These are phyloP conservation scores for Setipinna tenuifilis DNA, from an alignment of 2,797 vertebrate species.

Conservation along the genomic window DNA sequence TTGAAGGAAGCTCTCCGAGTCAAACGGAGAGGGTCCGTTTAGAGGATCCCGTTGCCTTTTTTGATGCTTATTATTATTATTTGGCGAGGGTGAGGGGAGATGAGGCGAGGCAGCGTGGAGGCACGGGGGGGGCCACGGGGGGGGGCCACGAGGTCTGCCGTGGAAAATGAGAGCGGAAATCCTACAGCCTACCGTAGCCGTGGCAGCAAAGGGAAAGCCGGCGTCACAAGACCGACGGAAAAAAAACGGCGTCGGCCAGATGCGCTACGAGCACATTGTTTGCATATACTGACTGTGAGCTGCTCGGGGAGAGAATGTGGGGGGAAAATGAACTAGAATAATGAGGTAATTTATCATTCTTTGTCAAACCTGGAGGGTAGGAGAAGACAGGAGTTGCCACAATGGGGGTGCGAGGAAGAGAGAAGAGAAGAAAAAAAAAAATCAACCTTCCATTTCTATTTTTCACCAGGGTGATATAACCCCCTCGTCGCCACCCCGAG, in stretches of 20 bases:
- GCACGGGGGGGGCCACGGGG: too few relatives aligned
- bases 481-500: neutral
- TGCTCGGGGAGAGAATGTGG: neutral
- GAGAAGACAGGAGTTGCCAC: constrained; percentile 45
- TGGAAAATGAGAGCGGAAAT: neutral
- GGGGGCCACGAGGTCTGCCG: neutral
- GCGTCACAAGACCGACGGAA: neutral
- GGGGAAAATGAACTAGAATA: constrained; percentile 55
- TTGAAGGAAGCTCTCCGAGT: constrained; percentile 18
- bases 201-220: neutral
- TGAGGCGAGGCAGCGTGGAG: too few relatives aligned
- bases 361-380: constrained; percentile 53
- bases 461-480: constrained; percentile 4
- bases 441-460: constrained; percentile 21
- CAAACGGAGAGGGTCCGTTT: constrained; percentile 51
- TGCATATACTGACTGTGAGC: constrained; percentile 11
- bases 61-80: constrained; percentile 39
- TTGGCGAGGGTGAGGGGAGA: constrained; percentile 26
- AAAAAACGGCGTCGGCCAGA: neutral
- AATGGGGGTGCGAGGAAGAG: constrained; percentile 27
- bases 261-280: constrained; percentile 20
- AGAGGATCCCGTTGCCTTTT: constrained; percentile 39
- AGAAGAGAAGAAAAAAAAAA: constrained; percentile 31
- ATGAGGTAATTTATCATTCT: constrained; percentile 63
- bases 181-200: neutral